Evolutionary conservation across 2,113 vertebrate genomes (phyloP), one percentile per base, ranked within the genome.

Genomic region (Silurus meridionalis): DNA sequence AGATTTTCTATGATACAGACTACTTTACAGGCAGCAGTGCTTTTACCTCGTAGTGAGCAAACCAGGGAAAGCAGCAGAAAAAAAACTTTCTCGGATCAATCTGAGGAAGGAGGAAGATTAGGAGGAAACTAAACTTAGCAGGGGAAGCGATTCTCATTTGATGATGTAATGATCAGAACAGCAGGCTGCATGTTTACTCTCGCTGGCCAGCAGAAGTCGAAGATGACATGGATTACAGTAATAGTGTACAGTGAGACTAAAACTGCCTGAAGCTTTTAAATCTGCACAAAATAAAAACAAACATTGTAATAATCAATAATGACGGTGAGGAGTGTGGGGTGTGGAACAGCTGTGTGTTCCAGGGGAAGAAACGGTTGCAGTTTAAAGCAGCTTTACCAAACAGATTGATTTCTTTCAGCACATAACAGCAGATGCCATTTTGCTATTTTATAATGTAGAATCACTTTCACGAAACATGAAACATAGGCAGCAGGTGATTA

Each of bases 91-190:
- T 53, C 11, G 21, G 72, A 53, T 75, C 72, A 75, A 53, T 75
- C 28, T 72, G 19, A 1, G 28, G 17, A 48, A 50, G 21, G 52
- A 55, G 11, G 8, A 15, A 57, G 52, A 15, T 9, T 55, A n/a
- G 57, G 75, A 17, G 75, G 13, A 78, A 78, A 78, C n/a, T 14
- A 78, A 52, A 57, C 75, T 8, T 55, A 78, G 75, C 52, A 78
- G 75, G 75, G n/a, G n/a, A 7, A 25, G 23, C 11, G n/a, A 3
- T 25, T 55, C 75, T 78, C 6, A 55, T 78, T 52, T 53, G 50
- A 75, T 75, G 72, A 52, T 52, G 11, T 21, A 74, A 52, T 23
- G 71, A 53, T 53, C 19, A 2, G 72, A n/a, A 46, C 52, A 55
- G 52, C 75, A 78, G 52, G 21, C 52, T 25, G 71, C 71, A 11